Evolutionary conservation across 2,113 vertebrate species (phyloP).

Genomic region (Tringa solitaria): DNA sequence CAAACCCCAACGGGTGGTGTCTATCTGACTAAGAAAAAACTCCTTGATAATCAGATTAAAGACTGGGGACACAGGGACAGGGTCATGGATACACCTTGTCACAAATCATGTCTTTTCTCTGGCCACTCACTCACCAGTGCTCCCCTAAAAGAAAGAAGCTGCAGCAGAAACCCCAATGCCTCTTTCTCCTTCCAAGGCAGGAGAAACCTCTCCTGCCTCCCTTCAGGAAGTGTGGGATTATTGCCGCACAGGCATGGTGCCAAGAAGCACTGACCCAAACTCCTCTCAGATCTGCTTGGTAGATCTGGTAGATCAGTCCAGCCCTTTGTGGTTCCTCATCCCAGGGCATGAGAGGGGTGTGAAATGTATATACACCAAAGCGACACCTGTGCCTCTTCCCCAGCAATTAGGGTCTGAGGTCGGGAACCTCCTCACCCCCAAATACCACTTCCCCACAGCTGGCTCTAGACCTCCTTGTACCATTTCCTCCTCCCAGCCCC

Average conservation of each 20-base stretch:
- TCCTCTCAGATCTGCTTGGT: background rate
- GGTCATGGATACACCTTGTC: background rate
- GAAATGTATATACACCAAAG: background rate
- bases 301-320: background rate
- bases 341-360: background rate
- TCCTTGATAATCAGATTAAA: background rate
- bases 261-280: background rate
- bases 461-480: background rate
- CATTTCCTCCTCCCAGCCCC: background rate
- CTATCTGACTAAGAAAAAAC: background rate
- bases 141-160: background rate
- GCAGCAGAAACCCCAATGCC: background rate
- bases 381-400: background rate
- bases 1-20: background rate
- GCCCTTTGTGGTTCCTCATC: background rate
- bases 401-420: background rate
- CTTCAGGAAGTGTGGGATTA: background rate
- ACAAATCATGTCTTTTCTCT: background rate
- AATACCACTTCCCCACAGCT: background rate
- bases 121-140: background rate
- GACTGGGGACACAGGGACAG: accelerated
- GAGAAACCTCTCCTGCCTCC: background rate
- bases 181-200: background rate
- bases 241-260: background rate
- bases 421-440: background rate